Evolutionary conservation across 2,797 vertebrate species (phyloP).

Genomic region (Tragopan temminckii): DNA sequence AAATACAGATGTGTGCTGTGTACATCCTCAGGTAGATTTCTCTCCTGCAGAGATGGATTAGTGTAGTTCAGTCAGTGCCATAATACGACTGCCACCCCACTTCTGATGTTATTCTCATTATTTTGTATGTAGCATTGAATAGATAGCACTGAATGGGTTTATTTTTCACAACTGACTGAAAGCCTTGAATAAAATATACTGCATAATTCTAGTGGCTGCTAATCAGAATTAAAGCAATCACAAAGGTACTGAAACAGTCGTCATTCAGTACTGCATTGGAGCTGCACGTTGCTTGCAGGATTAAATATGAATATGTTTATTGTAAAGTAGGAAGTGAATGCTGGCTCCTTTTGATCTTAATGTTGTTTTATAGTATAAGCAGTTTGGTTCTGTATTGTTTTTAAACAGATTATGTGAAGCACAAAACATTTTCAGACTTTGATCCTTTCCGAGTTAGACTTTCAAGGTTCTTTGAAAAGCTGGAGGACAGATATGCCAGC

Average conservation of each 20-base stretch:
- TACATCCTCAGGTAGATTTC: not conserved
- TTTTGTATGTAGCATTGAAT: not conserved
- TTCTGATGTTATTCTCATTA: not conserved
- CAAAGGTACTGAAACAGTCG: not conserved
- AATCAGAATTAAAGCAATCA: not conserved
- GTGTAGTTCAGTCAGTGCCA: not conserved
- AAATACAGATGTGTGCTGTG: not conserved
- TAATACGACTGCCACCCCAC: not conserved
- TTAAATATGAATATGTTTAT: not conserved
- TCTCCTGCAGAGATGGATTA: not conserved
- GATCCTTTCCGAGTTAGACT: constrained; percentile 34
- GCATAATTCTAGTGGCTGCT: not conserved
- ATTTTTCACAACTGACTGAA: not conserved
- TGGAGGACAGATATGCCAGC: constrained; percentile 29
- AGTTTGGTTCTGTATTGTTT: not conserved
- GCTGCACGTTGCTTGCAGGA: not conserved
- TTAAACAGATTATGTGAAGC: not conserved
- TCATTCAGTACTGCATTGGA: not conserved
- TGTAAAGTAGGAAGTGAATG: not conserved
- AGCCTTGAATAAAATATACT: not conserved
- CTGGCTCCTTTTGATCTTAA: not conserved
- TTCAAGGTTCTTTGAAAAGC: constrained; percentile 20
- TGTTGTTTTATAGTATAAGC: not conserved
- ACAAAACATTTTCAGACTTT: not conserved
- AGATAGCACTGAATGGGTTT: not conserved